phyloP scores from a whole-genome alignment of 2,113 vertebrate genomes.

The Callithrix jacchus region DNA sequence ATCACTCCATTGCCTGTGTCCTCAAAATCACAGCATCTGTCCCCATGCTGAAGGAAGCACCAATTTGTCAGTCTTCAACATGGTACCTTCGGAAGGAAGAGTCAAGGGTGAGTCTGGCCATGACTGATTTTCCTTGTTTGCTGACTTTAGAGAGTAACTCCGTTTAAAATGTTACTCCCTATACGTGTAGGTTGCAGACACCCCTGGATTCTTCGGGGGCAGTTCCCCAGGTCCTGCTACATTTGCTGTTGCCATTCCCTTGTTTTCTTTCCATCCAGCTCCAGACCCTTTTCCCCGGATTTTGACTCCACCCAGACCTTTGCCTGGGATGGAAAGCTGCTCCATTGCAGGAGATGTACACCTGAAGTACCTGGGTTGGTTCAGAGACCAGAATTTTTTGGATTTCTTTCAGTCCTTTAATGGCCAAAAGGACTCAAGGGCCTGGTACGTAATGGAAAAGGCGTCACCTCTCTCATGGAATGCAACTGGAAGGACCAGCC shows the following conservation, averaged over 20 bases:
- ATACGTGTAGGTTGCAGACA: too few species aligned
- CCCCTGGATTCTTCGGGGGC: background rate
- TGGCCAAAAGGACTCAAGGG: background rate
- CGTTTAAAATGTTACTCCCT: background rate
- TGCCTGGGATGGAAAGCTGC: background rate
- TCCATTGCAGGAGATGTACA: background rate
- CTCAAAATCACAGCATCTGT: background rate
- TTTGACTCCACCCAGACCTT: background rate
- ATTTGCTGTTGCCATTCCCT: background rate
- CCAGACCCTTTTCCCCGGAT: background rate
- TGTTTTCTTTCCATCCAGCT: background rate
- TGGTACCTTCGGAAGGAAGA: background rate
- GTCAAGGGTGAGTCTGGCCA: background rate
- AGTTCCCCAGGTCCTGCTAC: background rate
- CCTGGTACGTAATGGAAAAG: background rate
- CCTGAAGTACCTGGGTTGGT: background rate
- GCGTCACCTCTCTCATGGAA: background rate
- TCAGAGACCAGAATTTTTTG: background rate
- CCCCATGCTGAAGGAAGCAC: background rate
- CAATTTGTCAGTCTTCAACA: background rate
- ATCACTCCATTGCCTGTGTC: background rate
- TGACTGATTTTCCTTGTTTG: rapidly evolving
- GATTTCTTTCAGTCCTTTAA: background rate
- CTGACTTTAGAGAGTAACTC: background rate
- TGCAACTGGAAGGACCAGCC: background rate